Evolutionary conservation across 2,888 invertebrate species (phyloP).

Genomic region (Drosophila barbarae): DNA sequence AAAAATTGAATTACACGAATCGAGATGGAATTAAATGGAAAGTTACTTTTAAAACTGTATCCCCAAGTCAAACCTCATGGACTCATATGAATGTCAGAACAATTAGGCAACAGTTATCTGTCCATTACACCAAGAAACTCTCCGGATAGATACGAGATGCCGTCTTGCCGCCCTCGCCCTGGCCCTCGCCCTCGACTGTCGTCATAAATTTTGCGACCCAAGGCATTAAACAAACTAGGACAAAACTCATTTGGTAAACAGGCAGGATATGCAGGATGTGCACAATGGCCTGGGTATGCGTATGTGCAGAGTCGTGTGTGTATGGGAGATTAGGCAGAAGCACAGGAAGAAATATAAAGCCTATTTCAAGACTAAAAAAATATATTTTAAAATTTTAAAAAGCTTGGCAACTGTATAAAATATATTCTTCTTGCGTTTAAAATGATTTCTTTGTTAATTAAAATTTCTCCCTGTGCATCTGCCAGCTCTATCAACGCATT

Average conservation of each 20-base stretch:
- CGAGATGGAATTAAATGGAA: constrained; percentile 21
- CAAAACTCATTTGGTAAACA: constrained; percentile 72
- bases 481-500: constrained; percentile 57
- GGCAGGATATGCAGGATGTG: constrained; percentile 56
- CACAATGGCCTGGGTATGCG: constrained; percentile 39
- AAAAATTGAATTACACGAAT: constrained; percentile 6
- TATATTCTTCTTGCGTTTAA: too few relatives aligned
- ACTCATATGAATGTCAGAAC: constrained; percentile 50
- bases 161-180: not conserved
- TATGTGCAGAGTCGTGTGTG: constrained; percentile 15
- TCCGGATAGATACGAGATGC: constrained; percentile 38
- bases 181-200: constrained; percentile 13
- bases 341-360: not conserved
- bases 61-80: not conserved
- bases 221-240: constrained; percentile 69
- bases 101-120: constrained; percentile 73
- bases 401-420: not conserved
- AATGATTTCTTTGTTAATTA: rapidly evolving
- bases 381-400: rapidly evolving
- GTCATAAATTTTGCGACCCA: constrained; percentile 58
- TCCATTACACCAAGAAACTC: constrained; percentile 67
- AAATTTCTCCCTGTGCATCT: not conserved
- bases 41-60: constrained; percentile 13
- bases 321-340: constrained; percentile 14
- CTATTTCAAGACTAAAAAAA: too few relatives aligned